These are phyloP conservation scores for Diadophis punctatus DNA, from an alignment of 2,113 vertebrate genomes.

Conservation along the genomic window DNA sequence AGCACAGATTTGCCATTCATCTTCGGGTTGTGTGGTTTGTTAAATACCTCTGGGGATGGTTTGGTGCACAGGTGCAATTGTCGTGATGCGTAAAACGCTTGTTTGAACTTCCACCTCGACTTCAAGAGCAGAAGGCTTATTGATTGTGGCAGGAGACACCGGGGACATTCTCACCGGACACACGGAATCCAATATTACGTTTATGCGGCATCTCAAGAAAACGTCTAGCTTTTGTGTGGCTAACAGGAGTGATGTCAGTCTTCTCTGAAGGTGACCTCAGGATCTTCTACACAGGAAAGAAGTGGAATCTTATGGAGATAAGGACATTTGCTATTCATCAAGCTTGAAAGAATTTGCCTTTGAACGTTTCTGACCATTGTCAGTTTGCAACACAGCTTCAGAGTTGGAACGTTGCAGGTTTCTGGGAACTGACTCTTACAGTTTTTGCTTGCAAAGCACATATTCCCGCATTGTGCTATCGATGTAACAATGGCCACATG, in stretches of 20 bases:
- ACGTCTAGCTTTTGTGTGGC: background rate
- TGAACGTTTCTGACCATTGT: background rate
- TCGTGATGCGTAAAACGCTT: background rate
- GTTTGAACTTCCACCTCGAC: constrained; percentile 6
- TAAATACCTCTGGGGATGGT: constrained; percentile 9
- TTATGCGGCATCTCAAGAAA: background rate
- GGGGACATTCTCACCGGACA: background rate
- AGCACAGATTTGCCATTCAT: constrained; percentile 11
- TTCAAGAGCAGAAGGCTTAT: background rate
- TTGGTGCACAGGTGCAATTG: constrained; percentile 12
- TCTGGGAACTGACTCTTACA: background rate
- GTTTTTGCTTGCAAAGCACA: background rate
- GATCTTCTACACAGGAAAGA: background rate
- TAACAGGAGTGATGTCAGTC: background rate
- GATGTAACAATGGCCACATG: background rate
- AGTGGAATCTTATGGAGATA: background rate
- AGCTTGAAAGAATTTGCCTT: background rate
- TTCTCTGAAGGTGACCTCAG: background rate
- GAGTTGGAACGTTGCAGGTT: background rate
- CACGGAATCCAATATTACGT: background rate
- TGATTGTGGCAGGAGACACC: background rate
- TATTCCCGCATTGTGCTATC: background rate
- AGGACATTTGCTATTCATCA: background rate
- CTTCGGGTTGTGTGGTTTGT: constrained; percentile 6
- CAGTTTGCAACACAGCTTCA: background rate